Percentiles rank a stretch among this genome's conserved stretches.
These are phyloP conservation scores for Trogon surrucura DNA, from an alignment of 2,113 vertebrate species.

Conservation along the genomic window DNA sequence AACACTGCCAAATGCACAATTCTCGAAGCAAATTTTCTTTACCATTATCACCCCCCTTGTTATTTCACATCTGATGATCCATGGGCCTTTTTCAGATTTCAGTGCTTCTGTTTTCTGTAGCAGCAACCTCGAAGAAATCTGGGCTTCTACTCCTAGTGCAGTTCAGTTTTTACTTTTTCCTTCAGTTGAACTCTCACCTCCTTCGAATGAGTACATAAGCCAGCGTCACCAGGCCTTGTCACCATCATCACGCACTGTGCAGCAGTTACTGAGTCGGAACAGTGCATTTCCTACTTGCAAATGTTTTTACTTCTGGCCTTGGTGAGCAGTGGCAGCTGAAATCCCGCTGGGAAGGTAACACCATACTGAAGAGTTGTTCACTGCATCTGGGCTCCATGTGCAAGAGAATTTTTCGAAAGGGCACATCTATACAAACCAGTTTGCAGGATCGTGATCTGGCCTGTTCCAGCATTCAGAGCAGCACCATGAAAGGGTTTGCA, in stretches of 20 bases:
- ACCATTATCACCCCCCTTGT: too few relatives aligned
- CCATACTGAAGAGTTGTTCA: background rate
- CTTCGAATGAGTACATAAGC: background rate
- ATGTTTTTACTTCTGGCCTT: background rate
- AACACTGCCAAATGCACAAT: background rate
- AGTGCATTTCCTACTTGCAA: background rate
- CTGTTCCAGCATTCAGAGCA: background rate
- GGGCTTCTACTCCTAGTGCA: background rate
- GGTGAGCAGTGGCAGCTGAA: background rate
- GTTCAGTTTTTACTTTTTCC: background rate
- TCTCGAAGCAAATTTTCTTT: background rate
- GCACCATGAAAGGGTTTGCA: background rate
- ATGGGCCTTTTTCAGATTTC: background rate
- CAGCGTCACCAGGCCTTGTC: background rate
- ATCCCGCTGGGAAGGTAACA: background rate
- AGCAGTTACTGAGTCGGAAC: too few relatives aligned
- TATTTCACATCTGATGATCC: background rate
- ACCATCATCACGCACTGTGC: rapidly evolving
- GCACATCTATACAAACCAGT: background rate
- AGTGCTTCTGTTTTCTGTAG: background rate
- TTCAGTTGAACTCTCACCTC: background rate
- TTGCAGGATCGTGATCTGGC: background rate
- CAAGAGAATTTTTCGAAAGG: background rate
- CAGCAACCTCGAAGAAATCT: background rate
- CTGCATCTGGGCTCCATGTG: background rate